Conservation (phyloP, 1,140 invertebrate species). For the Bombus sibiricus region DNA sequence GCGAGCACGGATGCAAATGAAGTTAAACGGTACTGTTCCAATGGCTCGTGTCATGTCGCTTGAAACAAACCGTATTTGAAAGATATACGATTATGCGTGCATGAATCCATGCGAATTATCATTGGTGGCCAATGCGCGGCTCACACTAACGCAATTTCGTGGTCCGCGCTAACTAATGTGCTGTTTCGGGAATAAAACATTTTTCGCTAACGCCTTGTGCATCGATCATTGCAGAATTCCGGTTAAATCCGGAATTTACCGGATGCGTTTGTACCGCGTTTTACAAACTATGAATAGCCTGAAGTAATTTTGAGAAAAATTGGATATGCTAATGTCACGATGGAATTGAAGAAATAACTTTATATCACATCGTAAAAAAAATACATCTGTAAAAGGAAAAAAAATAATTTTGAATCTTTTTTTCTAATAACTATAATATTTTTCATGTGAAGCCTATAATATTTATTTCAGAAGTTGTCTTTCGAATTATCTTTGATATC, state of each 20-base stretch:
- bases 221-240: no score
- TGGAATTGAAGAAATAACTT: not conserved
- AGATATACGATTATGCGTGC: slow-evolving; percentile 46
- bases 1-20: slow-evolving; percentile 44
- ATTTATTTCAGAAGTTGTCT: no score
- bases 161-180: not conserved
- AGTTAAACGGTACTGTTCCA: slow-evolving; percentile 38
- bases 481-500: no score
- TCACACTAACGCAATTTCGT: slow-evolving; percentile 51
- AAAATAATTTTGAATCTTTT: no score
- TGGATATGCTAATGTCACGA: not conserved
- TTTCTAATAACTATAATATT: no score
- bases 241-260: no score
- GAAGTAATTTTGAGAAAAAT: not conserved
- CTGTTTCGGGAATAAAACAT: slow-evolving; percentile 44
- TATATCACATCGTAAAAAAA: no score
- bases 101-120: slow-evolving; percentile 38
- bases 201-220: no score
- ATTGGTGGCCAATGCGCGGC: not conserved
- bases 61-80: slow-evolving; percentile 51
- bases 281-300: not conserved
- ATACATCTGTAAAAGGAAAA: no score
- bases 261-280: not conserved
- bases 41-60: slow-evolving; percentile 9
- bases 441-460: no score